These are phyloP conservation scores for Phoebastria nigripes DNA, from an alignment of 2,797 vertebrate species.

Conservation along the genomic window DNA sequence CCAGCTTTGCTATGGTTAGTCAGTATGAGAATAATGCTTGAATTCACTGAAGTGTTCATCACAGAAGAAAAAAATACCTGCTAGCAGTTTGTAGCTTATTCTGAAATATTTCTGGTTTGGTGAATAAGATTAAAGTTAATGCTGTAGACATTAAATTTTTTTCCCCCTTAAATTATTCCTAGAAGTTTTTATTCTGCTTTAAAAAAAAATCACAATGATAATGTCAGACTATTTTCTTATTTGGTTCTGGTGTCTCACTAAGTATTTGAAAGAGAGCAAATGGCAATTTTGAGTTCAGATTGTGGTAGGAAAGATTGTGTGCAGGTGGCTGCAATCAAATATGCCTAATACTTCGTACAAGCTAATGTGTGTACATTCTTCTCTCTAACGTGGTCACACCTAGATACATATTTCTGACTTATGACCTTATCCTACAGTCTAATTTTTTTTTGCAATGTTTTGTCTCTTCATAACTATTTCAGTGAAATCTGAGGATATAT, in stretches of 20 bases:
- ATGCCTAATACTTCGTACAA: not conserved
- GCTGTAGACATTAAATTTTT: not conserved
- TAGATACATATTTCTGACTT: not conserved
- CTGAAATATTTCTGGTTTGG: not conserved
- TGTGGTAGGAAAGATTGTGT: not conserved
- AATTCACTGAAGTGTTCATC: not conserved
- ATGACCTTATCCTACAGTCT: not conserved
- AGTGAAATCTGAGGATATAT: not conserved
- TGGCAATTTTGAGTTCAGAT: not conserved
- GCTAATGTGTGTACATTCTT: accelerated
- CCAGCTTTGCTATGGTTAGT: not conserved
- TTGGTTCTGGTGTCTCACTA: not conserved
- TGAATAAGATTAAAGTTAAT: not conserved
- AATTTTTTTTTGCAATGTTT: not conserved
- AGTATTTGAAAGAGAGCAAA: not conserved
- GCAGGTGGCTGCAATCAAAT: not conserved
- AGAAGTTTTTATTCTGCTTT: not conserved
- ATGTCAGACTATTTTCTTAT: not conserved
- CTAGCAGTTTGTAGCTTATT: not conserved
- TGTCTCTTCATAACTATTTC: not conserved
- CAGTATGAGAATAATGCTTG: not conserved
- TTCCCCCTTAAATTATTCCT: not conserved
- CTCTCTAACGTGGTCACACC: not conserved
- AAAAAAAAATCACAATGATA: not conserved
- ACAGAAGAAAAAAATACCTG: not conserved